phyloP scores from a whole-genome alignment of 2,888 invertebrate species.

The Unio delphinus region DNA sequence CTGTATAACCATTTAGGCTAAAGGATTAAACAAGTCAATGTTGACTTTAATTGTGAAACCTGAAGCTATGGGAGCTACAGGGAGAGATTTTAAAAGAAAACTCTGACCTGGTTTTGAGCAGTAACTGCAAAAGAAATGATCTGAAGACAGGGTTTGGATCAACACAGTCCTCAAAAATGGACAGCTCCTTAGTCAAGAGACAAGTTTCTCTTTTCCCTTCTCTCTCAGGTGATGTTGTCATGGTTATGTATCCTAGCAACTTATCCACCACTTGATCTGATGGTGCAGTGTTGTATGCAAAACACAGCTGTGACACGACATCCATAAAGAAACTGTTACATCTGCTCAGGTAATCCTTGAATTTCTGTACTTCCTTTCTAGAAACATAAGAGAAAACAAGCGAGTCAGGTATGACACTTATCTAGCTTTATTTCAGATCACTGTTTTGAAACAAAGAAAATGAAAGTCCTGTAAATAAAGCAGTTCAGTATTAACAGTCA shows the following conservation, averaged over 20 bases:
- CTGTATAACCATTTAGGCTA: no score
- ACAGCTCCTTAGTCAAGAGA: conserved; percentile 36
- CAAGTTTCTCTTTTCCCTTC: conserved; percentile 1
- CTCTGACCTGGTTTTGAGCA: conserved; percentile 46
- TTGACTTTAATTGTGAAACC: no score
- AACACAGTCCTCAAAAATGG: conserved; percentile 44
- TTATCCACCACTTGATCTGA: conserved; percentile 19
- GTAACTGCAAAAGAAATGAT: conserved; percentile 49
- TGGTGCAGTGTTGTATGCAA: conserved; percentile 26
- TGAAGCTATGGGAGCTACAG: no score
- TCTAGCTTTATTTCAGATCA: no score
- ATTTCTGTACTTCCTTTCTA: conserved; percentile 18
- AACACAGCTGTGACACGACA: conserved; percentile 40
- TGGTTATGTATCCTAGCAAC: conserved; percentile 10
- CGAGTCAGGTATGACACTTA: no score
- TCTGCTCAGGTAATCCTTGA: conserved; percentile 22
- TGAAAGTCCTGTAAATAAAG: no score
- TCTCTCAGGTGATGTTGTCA: conserved; percentile 10
- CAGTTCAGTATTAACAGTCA: no score
- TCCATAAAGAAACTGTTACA: conserved; percentile 42
- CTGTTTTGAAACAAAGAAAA: no score
- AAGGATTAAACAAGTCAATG: no score
- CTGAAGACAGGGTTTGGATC: conserved; percentile 35
- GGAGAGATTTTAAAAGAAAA: no score
- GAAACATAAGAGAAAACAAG: not conserved